phyloP scores from a whole-genome alignment of 92 coral and sea anemone genomes.

The Parazoanthus darwini region DNA sequence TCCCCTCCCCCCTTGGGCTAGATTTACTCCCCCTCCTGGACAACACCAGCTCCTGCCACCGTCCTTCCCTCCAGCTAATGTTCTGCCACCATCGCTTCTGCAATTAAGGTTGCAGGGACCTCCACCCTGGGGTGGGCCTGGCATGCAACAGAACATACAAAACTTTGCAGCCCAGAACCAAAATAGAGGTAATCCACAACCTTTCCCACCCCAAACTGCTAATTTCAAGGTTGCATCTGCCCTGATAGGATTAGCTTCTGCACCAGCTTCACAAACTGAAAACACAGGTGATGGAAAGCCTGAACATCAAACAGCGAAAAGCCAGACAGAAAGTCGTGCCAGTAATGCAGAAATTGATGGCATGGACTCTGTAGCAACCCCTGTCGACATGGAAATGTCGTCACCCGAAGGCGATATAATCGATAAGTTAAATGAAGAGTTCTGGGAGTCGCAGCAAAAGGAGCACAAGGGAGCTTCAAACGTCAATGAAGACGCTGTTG shows the following conservation, averaged over 20 bases:
- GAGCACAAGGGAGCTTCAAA: not conserved
- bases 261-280: not conserved
- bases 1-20: conserved; percentile 42
- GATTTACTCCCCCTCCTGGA: conserved; percentile 34
- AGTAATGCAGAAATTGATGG: conserved; percentile 6
- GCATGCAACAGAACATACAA: not conserved
- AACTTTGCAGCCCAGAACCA: conserved; percentile 17
- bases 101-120: not conserved
- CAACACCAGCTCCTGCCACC: conserved; percentile 32
- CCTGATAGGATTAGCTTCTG: not conserved
- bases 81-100: conserved; percentile 22
- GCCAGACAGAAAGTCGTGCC: not conserved
- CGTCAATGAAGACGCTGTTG: not conserved
- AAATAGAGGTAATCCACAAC: conserved; percentile 6
- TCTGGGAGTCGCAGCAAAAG: conserved; percentile 73
- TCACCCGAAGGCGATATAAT: conserved; percentile 91
- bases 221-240: not conserved
- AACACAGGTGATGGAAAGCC: not conserved
- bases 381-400: conserved; percentile 93
- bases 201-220: conserved; percentile 5
- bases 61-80: conserved; percentile 21
- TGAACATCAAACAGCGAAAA: not conserved
- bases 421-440: conserved; percentile 89
- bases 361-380: conserved; percentile 48
- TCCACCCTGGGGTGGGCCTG: conserved; percentile 11